A percentile compares a stretch with the other conserved stretches of the same genome.
phyloP scores from a whole-genome alignment of 2,797 vertebrate genomes.

The Lagodon rhomboides region DNA sequence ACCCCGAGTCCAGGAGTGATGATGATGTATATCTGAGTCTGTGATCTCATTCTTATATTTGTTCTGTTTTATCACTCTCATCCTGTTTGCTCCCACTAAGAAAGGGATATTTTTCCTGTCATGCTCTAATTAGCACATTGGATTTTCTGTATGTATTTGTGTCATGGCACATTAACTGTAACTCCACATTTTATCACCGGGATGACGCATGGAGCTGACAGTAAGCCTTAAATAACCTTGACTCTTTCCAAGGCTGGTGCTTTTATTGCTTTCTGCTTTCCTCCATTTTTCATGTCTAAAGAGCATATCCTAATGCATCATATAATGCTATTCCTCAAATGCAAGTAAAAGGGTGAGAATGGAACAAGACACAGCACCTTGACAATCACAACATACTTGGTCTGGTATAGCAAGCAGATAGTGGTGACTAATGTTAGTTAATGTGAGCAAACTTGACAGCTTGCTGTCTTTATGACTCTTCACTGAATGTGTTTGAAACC shows the following conservation, averaged over 20 bases:
- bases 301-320: neutral
- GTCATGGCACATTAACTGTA: constrained; percentile 51
- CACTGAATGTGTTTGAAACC: neutral
- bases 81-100: neutral
- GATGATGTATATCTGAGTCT: neutral
- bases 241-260: constrained; percentile 58
- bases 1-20: neutral
- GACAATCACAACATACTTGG: neutral
- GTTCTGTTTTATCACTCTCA: neutral
- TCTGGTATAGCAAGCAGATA: neutral
- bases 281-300: constrained; percentile 2
- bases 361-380: constrained; percentile 1
- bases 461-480: neutral
- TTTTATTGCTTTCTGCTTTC: constrained; percentile 53
- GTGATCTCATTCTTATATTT: neutral
- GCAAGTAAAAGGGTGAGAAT: neutral
- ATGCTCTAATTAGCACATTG: constrained; percentile 60
- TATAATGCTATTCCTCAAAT: constrained; percentile 2
- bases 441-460: neutral
- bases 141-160: constrained; percentile 58
- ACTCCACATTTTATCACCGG: constrained; percentile 22
- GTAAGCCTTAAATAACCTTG: constrained; percentile 38
- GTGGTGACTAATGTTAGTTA: neutral
- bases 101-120: constrained; percentile 37
- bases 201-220: constrained; percentile 15